Conservation (phyloP, 92 coral and sea anemone species). For the Phenganax stokvisi region DNA sequence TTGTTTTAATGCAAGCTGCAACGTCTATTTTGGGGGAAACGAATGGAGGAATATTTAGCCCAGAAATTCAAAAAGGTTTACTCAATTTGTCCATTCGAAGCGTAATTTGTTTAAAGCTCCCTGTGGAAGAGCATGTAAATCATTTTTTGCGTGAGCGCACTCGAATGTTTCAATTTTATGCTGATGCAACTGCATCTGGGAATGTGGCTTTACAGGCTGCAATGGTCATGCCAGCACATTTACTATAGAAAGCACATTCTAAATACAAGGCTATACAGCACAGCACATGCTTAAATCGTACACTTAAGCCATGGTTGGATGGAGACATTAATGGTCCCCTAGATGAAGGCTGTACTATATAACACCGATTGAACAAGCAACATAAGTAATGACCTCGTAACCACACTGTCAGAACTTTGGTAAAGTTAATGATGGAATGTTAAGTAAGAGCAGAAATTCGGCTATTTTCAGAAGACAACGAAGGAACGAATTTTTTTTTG, state of each 20-base stretch:
- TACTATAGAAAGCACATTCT: slow-evolving; percentile 2
- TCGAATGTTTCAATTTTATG: slow-evolving; percentile 16
- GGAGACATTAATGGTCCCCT: not conserved
- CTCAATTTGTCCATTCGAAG: slow-evolving; percentile 13
- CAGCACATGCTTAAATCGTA: not conserved
- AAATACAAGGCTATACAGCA: slow-evolving; percentile 18
- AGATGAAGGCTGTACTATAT: not conserved
- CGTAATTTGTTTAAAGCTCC: slow-evolving; percentile 17
- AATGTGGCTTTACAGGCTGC: slow-evolving; percentile 17
- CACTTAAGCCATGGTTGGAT: slow-evolving; percentile 4
- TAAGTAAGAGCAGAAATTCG: slow-evolving; percentile 10
- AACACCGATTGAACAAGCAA: not conserved
- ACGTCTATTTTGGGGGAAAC: not conserved
- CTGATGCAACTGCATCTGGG: not conserved
- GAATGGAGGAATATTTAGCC: not conserved
- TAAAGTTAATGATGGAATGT: slow-evolving; percentile 13
- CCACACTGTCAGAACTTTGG: not conserved
- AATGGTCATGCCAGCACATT: slow-evolving; percentile 20
- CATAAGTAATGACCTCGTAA: not conserved
- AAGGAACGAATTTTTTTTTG: slow-evolving; percentile 5
- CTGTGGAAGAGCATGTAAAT: slow-evolving; percentile 20
- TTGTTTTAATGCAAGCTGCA: not conserved
- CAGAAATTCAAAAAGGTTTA: slow-evolving; percentile 3
- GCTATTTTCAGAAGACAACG: slow-evolving; percentile 10
- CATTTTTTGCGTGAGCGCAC: slow-evolving; percentile 8